Conservation (phyloP, 2,797 vertebrate genomes). For the Bradypodion pumilum region DNA sequence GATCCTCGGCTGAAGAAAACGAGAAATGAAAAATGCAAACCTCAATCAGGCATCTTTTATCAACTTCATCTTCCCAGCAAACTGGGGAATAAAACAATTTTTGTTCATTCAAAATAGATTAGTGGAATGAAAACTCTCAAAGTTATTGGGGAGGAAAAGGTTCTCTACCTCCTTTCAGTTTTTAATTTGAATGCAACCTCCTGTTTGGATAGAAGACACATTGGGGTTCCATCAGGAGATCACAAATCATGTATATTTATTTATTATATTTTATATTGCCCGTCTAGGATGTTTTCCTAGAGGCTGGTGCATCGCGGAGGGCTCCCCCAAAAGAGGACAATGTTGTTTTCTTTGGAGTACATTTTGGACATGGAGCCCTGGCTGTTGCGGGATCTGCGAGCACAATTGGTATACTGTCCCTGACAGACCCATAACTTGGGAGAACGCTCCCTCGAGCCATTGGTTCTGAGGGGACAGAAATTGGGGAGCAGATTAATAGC, state of each 20-base stretch:
- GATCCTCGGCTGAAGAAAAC: not conserved
- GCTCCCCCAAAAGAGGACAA: too few relatives aligned
- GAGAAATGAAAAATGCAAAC: not conserved
- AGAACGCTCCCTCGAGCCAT: too few relatives aligned
- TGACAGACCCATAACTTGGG: too few relatives aligned
- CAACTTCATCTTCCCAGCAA: not conserved
- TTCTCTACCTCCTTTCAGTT: not conserved
- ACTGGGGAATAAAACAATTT: conserved; percentile 4
- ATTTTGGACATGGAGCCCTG: too few relatives aligned
- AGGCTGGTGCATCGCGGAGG: too few relatives aligned
- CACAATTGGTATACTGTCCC: too few relatives aligned
- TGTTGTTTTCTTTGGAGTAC: too few relatives aligned
- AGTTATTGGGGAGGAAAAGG: not conserved
- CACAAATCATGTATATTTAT: not conserved
- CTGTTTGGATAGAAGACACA: not conserved
- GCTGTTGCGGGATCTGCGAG: too few relatives aligned
- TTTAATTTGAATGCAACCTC: not conserved
- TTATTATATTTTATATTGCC: too few relatives aligned
- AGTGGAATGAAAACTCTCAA: not conserved
- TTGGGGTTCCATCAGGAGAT: not conserved
- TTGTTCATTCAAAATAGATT: conserved; percentile 12
- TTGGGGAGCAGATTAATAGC: too few relatives aligned
- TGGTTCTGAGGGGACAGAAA: too few relatives aligned
- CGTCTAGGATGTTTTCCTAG: too few relatives aligned
- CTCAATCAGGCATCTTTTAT: not conserved